Percentiles rank a stretch among this genome's conserved stretches.
These are phyloP conservation scores for Aelia acuminata DNA, from an alignment of 2,888 invertebrate genomes.

Conservation along the genomic window DNA sequence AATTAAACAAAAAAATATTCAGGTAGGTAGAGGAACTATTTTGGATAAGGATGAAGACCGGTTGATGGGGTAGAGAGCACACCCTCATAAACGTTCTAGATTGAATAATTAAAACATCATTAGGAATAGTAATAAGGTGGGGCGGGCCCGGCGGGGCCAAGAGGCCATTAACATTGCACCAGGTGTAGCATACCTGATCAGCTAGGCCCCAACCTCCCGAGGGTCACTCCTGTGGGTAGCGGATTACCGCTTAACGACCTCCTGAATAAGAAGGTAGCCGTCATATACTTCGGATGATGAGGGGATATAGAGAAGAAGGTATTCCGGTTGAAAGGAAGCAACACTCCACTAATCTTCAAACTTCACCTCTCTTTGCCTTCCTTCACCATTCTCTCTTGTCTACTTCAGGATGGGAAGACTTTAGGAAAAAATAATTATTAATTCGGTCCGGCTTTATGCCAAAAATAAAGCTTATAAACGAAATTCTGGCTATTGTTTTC, in stretches of 20 bases:
- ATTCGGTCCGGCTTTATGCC: too few relatives aligned
- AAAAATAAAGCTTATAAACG: too few relatives aligned
- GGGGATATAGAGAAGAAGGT: background rate
- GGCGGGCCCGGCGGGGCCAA: background rate
- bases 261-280: background rate
- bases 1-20: too few relatives aligned
- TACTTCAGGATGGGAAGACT: too few relatives aligned
- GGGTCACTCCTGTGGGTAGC: background rate
- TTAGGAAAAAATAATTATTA: too few relatives aligned
- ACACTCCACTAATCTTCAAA: background rate
- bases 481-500: background rate
- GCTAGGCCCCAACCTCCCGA: background rate
- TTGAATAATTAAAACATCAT: constrained; percentile 25
- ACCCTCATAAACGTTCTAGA: background rate
- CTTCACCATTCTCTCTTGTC: background rate
- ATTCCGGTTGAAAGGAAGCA: background rate
- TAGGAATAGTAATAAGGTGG: background rate
- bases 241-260: background rate
- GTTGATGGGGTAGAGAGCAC: background rate
- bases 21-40: too few relatives aligned
- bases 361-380: background rate
- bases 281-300: background rate
- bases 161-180: background rate
- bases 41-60: too few relatives aligned
- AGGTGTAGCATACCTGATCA: background rate